phyloP scores from a whole-genome alignment of 2,113 vertebrate species.

The Cebidichthys violaceus region DNA sequence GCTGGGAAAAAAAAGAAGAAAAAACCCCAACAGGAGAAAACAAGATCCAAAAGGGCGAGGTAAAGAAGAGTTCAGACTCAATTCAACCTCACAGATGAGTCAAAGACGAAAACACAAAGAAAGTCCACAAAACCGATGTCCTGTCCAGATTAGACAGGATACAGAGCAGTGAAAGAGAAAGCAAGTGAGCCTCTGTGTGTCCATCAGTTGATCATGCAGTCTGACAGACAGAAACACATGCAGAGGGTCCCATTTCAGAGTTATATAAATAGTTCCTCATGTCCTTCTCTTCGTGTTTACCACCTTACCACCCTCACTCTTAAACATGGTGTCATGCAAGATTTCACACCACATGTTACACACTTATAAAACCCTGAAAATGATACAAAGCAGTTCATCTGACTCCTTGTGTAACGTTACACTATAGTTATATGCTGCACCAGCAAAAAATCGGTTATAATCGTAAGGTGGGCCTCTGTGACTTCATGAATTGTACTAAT shows the following conservation, averaged over 20 bases:
- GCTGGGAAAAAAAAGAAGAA: not conserved
- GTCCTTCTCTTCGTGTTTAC: slow-evolving; percentile 75
- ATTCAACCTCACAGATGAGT: slow-evolving; percentile 5
- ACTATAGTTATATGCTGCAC: not conserved
- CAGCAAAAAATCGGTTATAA: not conserved
- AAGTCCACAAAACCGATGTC: slow-evolving; percentile 52
- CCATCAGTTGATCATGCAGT: slow-evolving; percentile 70
- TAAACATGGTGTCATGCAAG: slow-evolving; percentile 38
- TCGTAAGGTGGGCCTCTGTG: not conserved
- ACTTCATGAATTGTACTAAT: not conserved
- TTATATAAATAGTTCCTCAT: slow-evolving; percentile 83
- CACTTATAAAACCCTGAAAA: not conserved
- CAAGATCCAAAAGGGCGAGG: slow-evolving; percentile 49
- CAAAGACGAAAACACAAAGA: slow-evolving; percentile 41
- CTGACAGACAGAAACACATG: slow-evolving; percentile 88
- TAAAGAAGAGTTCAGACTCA: slow-evolving; percentile 30
- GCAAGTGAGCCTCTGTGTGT: slow-evolving; percentile 73
- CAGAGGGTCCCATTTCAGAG: slow-evolving; percentile 83
- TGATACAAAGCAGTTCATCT: not conserved
- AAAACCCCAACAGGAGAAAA: slow-evolving; percentile 55
- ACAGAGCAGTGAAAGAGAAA: slow-evolving; percentile 70
- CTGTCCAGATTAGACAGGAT: slow-evolving; percentile 66
- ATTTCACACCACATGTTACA: slow-evolving; percentile 5
- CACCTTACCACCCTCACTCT: slow-evolving; percentile 62
- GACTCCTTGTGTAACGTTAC: not conserved